Evolutionary conservation across 2,113 vertebrate species (phyloP), one percentile per base, ranked within the genome.

Genomic region (Perca fluviatilis): DNA sequence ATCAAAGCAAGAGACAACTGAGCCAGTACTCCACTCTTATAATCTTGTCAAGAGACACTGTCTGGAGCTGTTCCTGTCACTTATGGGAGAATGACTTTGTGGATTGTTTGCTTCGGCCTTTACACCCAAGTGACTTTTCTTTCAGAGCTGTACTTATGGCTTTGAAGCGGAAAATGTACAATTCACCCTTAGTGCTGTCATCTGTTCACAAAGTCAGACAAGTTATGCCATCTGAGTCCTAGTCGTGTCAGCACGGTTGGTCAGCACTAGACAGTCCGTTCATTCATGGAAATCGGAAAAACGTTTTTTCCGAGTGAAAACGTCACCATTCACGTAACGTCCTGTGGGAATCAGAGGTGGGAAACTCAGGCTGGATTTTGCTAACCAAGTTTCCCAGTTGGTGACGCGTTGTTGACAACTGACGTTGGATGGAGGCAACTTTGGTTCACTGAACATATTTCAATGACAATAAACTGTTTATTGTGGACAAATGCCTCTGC

Each of bases 1-100:
- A 74, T 84, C 77, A 67, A 62, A 85, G 88, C 84, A 5, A 73
- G 25, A 61, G 47, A 50, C 30, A 61, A 69, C 72, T 33, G 54
- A 77, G 86, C 84, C 84, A 83, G 74, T 19, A 51, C 57, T 81
- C 54, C 43, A 51, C 60, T 69, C 60, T 64, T 66, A 53, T 75
- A 86, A 85, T 89, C 81, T 66, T 58, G 72, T 85, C 68, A 83
- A 43, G 76, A 76, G 70, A 73, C 73, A 15, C 67, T 69, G 86
- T 79, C 72, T 80, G 74, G 43, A 88, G 74, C 62, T 50, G 46
- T 21, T 74, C 19, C 43, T 77, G 40, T 73, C 72, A 46, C 57
- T 84, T 84, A 49, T 47, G 65, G 69, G 23, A 80, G 30, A 43
- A 43, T 79, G 60, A 68, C 47, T 78, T 53, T 72, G 78, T 72